Percentiles rank a stretch among this genome's conserved stretches.
Evolutionary conservation across 2,888 invertebrate genomes (phyloP).

Genomic region (Drosophila glabriapex): DNA sequence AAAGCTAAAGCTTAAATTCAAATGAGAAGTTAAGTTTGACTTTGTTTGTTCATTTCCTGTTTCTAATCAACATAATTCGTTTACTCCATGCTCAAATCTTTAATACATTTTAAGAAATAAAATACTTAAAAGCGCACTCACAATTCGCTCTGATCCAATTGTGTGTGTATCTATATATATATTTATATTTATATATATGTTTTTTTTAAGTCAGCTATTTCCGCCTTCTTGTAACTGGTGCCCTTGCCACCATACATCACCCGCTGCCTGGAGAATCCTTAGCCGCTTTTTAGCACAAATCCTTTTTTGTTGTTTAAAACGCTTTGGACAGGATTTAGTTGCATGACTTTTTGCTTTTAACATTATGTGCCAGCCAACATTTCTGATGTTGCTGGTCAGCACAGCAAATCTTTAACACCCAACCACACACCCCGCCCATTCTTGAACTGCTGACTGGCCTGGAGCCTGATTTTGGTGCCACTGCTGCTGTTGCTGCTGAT

Average conservation of each 20-base stretch:
- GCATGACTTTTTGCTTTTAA: conserved; percentile 76
- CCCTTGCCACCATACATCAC: conserved; percentile 1
- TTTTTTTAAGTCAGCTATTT: conserved; percentile 34
- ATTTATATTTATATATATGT: background rate
- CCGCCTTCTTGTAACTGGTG: conserved; percentile 11
- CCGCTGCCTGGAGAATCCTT: conserved; percentile 42
- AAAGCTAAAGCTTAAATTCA: background rate
- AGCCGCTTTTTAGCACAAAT: conserved; percentile 73
- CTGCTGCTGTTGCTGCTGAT: conserved; percentile 44
- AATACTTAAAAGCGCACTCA: conserved; percentile 1
- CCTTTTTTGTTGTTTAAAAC: conserved; percentile 75
- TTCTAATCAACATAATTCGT: too few relatives aligned
- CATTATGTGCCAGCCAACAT: conserved; percentile 53
- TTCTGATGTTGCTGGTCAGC: conserved; percentile 47
- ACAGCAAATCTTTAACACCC: background rate
- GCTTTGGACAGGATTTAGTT: conserved; percentile 78
- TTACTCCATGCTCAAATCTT: too few relatives aligned
- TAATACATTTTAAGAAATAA: too few relatives aligned
- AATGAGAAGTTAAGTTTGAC: background rate
- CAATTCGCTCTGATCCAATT: conserved; percentile 12
- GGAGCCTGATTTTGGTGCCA: conserved; percentile 31
- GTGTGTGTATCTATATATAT: background rate
- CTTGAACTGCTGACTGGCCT: conserved; percentile 41
- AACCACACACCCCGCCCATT: background rate
- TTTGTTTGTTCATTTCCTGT: too few relatives aligned